Conservation (phyloP, 2,888 invertebrate species). For the Melipona bicolor region DNA sequence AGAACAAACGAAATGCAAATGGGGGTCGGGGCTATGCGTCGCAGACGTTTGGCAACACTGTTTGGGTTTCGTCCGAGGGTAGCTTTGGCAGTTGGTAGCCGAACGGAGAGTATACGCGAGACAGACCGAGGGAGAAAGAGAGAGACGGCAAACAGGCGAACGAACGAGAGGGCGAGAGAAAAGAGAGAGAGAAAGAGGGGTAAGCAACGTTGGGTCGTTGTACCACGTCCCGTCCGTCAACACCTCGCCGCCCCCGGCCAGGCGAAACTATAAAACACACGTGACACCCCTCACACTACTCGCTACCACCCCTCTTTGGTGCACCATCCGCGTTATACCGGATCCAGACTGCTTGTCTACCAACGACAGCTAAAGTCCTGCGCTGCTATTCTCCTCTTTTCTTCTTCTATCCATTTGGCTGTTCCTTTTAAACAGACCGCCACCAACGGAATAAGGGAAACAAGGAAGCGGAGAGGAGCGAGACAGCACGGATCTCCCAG, state of each 20-base stretch:
- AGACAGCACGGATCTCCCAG: slow-evolving; percentile 45
- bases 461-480: background rate
- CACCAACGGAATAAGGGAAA: background rate
- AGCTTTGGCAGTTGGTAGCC: slow-evolving; percentile 77
- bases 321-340: slow-evolving; percentile 70
- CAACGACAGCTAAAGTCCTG: slow-evolving; percentile 51
- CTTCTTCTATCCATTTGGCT: slow-evolving; percentile 19
- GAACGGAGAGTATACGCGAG: slow-evolving; percentile 75
- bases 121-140: slow-evolving; percentile 56
- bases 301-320: slow-evolving; percentile 64
- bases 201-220: slow-evolving; percentile 78
- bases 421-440: slow-evolving; percentile 9
- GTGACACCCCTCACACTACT: slow-evolving; percentile 77
- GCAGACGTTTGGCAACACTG: slow-evolving; percentile 83
- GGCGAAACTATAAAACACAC: slow-evolving; percentile 83
- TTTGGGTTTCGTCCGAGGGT: slow-evolving; percentile 78
- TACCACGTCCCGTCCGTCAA: slow-evolving; percentile 82
- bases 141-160: slow-evolving; percentile 53
- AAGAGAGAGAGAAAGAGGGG: slow-evolving; percentile 62
- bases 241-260: slow-evolving; percentile 79
- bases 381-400: slow-evolving; percentile 43
- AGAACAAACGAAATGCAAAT: slow-evolving; percentile 83
- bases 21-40: slow-evolving; percentile 78
- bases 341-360: slow-evolving; percentile 66
- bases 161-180: slow-evolving; percentile 55